These are phyloP conservation scores for Steatornis caripensis DNA, from an alignment of 2,113 vertebrate genomes.

Conservation along the genomic window DNA sequence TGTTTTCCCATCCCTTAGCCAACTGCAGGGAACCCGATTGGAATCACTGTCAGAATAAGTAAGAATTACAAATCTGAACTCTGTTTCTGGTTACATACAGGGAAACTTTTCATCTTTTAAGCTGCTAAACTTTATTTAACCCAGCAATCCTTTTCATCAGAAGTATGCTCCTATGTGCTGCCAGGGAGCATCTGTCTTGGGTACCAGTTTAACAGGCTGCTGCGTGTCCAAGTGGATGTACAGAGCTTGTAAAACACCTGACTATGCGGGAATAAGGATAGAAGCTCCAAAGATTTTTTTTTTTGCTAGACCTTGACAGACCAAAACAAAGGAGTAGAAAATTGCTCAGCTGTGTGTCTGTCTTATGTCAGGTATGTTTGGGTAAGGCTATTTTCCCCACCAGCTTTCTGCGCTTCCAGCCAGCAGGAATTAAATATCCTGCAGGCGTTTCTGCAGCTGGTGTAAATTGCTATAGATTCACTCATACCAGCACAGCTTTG, in stretches of 20 bases:
- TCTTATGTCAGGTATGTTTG: background rate
- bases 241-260: background rate
- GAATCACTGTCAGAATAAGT: background rate
- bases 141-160: background rate
- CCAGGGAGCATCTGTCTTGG: background rate
- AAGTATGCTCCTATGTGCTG: background rate
- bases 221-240: background rate
- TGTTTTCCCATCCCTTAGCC: background rate
- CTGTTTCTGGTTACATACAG: background rate
- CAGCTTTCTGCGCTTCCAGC: background rate
- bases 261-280: background rate
- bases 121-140: background rate
- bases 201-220: background rate
- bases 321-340: background rate
- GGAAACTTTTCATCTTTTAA: background rate
- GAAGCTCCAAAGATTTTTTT: background rate
- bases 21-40: background rate
- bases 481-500: background rate
- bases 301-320: background rate
- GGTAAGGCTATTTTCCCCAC: background rate
- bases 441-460: background rate
- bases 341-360: background rate
- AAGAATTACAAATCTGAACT: background rate
- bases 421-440: background rate
- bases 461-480: background rate